These are phyloP conservation scores for Mixornis gularis DNA, from an alignment of 2,113 vertebrate species.

Conservation along the genomic window DNA sequence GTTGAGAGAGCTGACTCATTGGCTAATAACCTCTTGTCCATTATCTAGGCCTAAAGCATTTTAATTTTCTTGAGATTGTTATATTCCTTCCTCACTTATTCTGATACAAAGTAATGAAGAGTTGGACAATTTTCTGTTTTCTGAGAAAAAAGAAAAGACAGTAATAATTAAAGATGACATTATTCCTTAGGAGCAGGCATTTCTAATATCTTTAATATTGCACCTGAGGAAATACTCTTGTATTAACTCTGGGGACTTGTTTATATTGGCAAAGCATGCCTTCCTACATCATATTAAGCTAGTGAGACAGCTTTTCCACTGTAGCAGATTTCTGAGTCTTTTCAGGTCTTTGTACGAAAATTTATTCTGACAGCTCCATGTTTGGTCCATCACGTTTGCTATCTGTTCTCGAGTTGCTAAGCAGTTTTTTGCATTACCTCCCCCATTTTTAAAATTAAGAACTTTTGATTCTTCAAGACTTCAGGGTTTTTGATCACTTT, in stretches of 20 bases:
- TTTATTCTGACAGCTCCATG: slow-evolving; percentile 2
- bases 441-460: not conserved
- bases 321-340: not conserved
- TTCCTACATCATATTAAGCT: not conserved
- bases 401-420: not conserved
- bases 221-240: not conserved
- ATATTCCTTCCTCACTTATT: not conserved
- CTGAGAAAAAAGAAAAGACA: not conserved
- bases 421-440: not conserved
- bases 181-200: not conserved
- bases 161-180: not conserved
- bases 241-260: not conserved
- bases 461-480: not conserved
- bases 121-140: not conserved
- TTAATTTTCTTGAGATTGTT: not conserved
- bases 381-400: slow-evolving; percentile 10
- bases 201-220: not conserved
- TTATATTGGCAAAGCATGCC: not conserved
- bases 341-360: not conserved
- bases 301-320: not conserved
- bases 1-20: not conserved
- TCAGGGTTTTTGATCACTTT: not conserved
- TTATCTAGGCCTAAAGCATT: not conserved
- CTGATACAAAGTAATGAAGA: not conserved
- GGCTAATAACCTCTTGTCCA: not conserved